These are phyloP conservation scores for Tubulanus polymorphus DNA, from an alignment of 2,888 invertebrate genomes.

Conservation along the genomic window DNA sequence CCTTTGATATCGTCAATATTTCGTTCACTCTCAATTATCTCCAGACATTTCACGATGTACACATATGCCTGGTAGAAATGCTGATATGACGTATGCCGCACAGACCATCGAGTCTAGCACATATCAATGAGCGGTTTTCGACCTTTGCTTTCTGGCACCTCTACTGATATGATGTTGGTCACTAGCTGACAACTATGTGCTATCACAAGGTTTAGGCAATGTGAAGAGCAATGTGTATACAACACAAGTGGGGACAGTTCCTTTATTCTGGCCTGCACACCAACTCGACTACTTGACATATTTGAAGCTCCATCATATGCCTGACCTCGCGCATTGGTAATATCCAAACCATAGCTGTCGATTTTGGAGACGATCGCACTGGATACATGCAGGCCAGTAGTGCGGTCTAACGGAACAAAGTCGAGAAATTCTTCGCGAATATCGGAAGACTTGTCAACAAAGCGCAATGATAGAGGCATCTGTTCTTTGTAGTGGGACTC, in stretches of 20 bases:
- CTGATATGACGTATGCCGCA: constrained; percentile 7
- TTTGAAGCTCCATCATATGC: constrained; percentile 12
- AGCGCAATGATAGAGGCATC: constrained; percentile 8
- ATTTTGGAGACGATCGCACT: not conserved
- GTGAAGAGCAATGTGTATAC: constrained; percentile 10
- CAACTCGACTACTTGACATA: constrained; percentile 6
- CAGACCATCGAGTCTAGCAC: constrained; percentile 14
- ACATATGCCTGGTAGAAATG: constrained; percentile 9
- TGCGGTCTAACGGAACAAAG: constrained; percentile 5
- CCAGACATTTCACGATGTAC: constrained; percentile 10
- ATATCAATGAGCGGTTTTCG: constrained; percentile 12
- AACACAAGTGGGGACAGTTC: not conserved
- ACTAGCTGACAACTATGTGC: constrained; percentile 5
- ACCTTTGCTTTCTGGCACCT: not conserved
- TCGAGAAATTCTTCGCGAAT: constrained; percentile 11
- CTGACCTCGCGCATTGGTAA: constrained; percentile 9
- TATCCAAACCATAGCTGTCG: constrained; percentile 1
- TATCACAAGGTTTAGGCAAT: constrained; percentile 7
- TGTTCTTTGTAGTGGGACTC: constrained; percentile 9
- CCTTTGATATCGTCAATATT: constrained; percentile 1
- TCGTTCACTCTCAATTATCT: constrained; percentile 9
- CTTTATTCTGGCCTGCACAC: constrained; percentile 3
- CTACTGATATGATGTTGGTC: not conserved
- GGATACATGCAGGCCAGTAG: constrained; percentile 7
- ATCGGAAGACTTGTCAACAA: constrained; percentile 6